These are phyloP conservation scores for Drosophila simulans DNA, from an alignment of 1,140 invertebrate species.

Conservation along the genomic window DNA sequence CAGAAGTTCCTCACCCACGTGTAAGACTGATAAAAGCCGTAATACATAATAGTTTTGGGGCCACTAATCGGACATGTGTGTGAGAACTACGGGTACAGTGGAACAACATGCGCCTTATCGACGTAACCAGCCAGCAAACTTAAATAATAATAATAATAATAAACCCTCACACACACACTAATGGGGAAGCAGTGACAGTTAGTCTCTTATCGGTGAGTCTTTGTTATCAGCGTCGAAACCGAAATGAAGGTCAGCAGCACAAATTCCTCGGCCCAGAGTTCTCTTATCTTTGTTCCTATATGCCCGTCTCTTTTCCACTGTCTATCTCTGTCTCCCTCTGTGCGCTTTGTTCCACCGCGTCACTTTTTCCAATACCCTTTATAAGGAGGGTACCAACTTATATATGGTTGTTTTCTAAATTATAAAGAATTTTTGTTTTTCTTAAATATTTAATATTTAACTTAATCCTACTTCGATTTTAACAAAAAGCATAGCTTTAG, in stretches of 20 bases:
- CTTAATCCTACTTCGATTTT: too few relatives aligned
- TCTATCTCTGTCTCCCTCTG: conserved; percentile 12
- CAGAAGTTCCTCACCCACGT: conserved; percentile 14
- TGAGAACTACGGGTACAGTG: conserved; percentile 21
- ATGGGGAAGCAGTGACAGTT: conserved; percentile 23
- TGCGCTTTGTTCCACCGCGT: conserved; percentile 32
- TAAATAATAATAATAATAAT: conserved; percentile 73
- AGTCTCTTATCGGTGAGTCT: conserved; percentile 63
- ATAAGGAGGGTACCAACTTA: not conserved
- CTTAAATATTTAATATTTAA: too few relatives aligned
- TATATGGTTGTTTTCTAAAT: not conserved
- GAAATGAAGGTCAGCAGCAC: conserved; percentile 81
- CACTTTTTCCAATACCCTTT: conserved; percentile 3
- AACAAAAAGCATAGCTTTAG: too few relatives aligned
- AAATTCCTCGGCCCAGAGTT: conserved; percentile 59
- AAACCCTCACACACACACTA: conserved; percentile 23
- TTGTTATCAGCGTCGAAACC: conserved; percentile 57
- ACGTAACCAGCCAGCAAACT: conserved; percentile 66
- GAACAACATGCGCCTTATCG: conserved; percentile 52
- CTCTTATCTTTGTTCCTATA: conserved; percentile 64
- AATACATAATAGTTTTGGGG: conserved; percentile 36
- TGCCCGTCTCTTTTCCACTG: not conserved
- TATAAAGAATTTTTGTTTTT: too few relatives aligned
- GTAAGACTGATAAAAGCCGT: conserved; percentile 16
- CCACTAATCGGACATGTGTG: conserved; percentile 24